phyloP scores from a whole-genome alignment of 23 tunicate genomes.

The Trididemnum miniatum region DNA sequence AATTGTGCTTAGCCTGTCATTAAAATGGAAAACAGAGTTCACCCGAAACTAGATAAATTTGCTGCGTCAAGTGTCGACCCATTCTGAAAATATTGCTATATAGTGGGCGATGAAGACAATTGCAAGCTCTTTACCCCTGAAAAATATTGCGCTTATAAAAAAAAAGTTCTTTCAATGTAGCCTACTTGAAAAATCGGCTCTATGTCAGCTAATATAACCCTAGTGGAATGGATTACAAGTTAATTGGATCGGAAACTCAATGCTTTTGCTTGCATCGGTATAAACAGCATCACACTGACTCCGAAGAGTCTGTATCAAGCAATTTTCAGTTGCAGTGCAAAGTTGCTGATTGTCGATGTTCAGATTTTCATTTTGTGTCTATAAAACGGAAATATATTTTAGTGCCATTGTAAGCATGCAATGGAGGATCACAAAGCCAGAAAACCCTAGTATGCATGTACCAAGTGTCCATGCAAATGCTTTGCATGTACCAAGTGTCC shows the following conservation, averaged over 20 bases:
- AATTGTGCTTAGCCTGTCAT: background rate
- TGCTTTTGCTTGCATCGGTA: constrained; percentile 95
- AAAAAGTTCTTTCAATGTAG: constrained; percentile 54
- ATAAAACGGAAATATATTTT: constrained; percentile 67
- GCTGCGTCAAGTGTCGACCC: constrained; percentile 88
- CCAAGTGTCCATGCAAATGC: constrained; percentile 35
- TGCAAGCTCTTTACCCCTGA: constrained; percentile 83
- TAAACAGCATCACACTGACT: constrained; percentile 81
- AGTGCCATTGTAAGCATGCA: constrained; percentile 88
- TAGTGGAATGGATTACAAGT: constrained; percentile 90
- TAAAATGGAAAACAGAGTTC: constrained; percentile 77
- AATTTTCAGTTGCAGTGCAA: constrained; percentile 38
- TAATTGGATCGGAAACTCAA: constrained; percentile 89
- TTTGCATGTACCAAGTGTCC: too few relatives aligned
- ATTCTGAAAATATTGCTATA: constrained; percentile 74
- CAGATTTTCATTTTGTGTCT: constrained; percentile 64
- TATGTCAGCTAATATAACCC: constrained; percentile 84
- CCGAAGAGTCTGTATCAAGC: constrained; percentile 27
- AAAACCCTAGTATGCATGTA: constrained; percentile 41
- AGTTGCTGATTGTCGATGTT: constrained; percentile 51
- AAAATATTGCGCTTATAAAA: constrained; percentile 86
- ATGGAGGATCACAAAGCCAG: constrained; percentile 44
- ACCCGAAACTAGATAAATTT: constrained; percentile 49
- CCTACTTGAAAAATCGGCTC: constrained; percentile 71
- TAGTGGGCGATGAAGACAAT: constrained; percentile 95